A percentile compares a stretch with the other conserved stretches of the same genome.
These are phyloP conservation scores for Ptilorrhoa leucosticta DNA, from an alignment of 2,113 vertebrate species.

Conservation along the genomic window DNA sequence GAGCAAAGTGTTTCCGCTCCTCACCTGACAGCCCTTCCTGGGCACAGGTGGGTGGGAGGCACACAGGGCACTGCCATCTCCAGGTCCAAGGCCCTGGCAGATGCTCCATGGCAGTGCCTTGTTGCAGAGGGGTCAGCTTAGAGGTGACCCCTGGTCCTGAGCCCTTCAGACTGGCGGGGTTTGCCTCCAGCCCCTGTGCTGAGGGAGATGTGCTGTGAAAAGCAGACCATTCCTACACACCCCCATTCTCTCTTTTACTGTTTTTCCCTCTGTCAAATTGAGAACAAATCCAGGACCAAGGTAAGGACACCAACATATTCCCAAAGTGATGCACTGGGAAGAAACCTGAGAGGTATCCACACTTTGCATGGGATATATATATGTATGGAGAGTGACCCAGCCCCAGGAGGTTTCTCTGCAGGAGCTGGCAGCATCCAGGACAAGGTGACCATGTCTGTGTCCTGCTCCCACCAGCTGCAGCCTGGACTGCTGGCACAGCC, in stretches of 20 bases:
- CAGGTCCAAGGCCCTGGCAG: neutral
- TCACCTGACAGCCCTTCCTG: accelerated
- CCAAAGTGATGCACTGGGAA: neutral
- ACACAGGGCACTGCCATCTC: neutral
- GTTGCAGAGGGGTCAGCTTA: neutral
- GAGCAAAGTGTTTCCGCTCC: neutral
- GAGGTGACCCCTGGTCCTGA: neutral
- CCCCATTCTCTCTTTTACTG: neutral
- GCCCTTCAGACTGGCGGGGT: neutral
- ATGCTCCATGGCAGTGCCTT: accelerated
- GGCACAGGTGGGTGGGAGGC: neutral
- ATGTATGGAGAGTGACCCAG: neutral
- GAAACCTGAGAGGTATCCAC: neutral
- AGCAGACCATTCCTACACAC: neutral
- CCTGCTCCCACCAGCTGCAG: neutral
- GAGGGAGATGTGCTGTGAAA: neutral
- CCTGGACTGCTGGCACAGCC: neutral
- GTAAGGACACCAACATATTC: conserved; percentile 29
- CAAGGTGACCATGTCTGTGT: neutral
- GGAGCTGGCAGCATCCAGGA: neutral
- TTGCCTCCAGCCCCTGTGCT: neutral
- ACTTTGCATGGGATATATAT: neutral
- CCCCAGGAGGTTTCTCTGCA: neutral
- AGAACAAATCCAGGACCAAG: conserved; percentile 52
- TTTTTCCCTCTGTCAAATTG: conserved; percentile 15